Evolutionary conservation across 1,140 invertebrate genomes (phyloP), one percentile per base, ranked within the genome.

Genomic region (Achatina immaculata): DNA sequence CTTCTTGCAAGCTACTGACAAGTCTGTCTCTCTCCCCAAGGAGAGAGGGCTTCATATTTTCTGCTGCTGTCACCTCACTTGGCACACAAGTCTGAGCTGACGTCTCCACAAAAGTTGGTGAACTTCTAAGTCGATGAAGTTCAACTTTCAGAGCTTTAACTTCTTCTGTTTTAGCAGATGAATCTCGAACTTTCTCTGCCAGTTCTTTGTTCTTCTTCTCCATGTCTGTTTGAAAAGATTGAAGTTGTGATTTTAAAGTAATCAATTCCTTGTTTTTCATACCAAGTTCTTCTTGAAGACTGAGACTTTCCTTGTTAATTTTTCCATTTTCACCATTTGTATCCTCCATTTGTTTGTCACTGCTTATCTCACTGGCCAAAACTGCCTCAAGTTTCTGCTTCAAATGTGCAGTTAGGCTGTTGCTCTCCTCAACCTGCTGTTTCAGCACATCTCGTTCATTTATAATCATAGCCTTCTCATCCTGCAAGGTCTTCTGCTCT

Each of bases 271-370:
- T 80, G 73, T 80, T 86, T 80, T 88, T 88, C 69, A 85, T 66
- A 34, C 80, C 75, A 38, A 88, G 77, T 71, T 85, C 84, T 66
- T 93, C 93, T 93, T 62, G 58, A 62, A 62, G 16, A 4, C n/a
- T 11, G 31, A 34, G n/a, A 31, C 95, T 94, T 58, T 94, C 93
- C 85, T 95, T 94, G 86, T 95, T 95, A 21, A 95, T 31, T 55
- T 19, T 7, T 62, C 31, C 58, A 62, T 28, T 31, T 9, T 34
- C 28, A 9, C 2, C n/a, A 31, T 19, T 62, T 16, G 3, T 31
- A 24, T 9, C n/a, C 9, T 9, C n/a, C 9, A 28, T 28, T 6
- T 62, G 58, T 31, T 31, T 62, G 3, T 62, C 58, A 51, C 1
- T 40, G 43, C 24, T 40, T 1, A 45, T 31, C 9, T 42, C 45